Base-by-base conservation (phyloP, 2,888 invertebrate genomes). In the Microplitis deprimator region DNA sequence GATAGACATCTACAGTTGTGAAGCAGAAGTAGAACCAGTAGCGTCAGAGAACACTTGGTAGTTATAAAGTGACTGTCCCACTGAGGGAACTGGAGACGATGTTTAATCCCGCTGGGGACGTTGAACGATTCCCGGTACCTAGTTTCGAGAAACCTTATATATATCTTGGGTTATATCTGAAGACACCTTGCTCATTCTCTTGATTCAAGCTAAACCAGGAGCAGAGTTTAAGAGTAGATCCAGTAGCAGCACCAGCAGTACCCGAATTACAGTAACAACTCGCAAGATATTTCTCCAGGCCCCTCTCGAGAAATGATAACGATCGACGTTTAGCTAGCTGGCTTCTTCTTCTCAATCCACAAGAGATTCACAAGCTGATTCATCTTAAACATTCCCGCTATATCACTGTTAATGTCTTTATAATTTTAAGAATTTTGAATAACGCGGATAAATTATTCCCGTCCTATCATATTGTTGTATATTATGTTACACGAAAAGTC, bases 251-350 rank as follows among this genome's bases (percentile, higher is more conserved):
- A 68, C 16, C 38, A 38, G 39, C 62, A 61, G 62, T 29, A 29
- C 20, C 29, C 50, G 41, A 73, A 50, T 73, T 38, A 7, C 64
- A 41, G 67, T 73, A 75, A 77, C 67, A 70, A 64, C 59, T 39
- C 61, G 70, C 62, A 72, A 77, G 74, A 77, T 69, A 73, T 77
- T 77, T 74, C 41, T 20, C 67, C 61, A 50, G 40, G 65, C 65
- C 67, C 29, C 61, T 38, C 29, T 16, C 29, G 60, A 67, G 71
- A 29, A 71, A 77, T 77, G 77, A 71, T 77, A 71, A 77, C 68
- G 74, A 77, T 77, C 74, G 77, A 71, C 74, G 41, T 77, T 77
- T 74, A 77, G 60, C 70, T 41, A 73, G 40, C 68, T 13, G 13
- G 50, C 10, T 50, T 50, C 50, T 50, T 50, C 50, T 77, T 64